These are phyloP conservation scores for Prosopocoilus inquinatus DNA, from an alignment of 2,888 invertebrate genomes.

Conservation along the genomic window DNA sequence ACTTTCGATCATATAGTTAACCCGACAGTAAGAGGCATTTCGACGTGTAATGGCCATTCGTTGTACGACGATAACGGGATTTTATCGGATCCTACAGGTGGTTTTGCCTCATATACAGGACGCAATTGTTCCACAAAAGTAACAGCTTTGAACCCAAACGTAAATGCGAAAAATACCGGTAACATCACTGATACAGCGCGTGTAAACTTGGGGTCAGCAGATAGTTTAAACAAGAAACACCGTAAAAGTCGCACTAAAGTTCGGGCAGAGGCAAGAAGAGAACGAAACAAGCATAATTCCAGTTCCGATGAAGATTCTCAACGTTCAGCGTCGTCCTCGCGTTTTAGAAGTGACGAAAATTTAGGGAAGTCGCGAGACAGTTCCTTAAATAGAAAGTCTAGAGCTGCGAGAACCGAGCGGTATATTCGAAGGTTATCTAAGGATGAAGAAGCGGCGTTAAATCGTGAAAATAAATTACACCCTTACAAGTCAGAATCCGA, in stretches of 20 bases:
- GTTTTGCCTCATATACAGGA: conserved; percentile 35
- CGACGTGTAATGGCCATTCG: conserved; percentile 23
- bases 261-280: conserved; percentile 61
- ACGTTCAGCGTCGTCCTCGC: conserved; percentile 65
- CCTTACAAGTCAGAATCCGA: conserved; percentile 44
- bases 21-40: conserved; percentile 25
- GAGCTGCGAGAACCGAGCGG: conserved; percentile 76
- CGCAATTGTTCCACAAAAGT: conserved; percentile 39
- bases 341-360: conserved; percentile 69
- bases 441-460: conserved; percentile 63
- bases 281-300: conserved; percentile 59
- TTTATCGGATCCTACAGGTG: conserved; percentile 58
- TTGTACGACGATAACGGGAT: conserved; percentile 55
- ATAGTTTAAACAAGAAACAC: conserved; percentile 55
- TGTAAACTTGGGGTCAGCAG: conserved; percentile 47
- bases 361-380: conserved; percentile 53
- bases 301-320: conserved; percentile 73
- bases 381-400: conserved; percentile 62
- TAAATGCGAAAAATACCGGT: not conserved
- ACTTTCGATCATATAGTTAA: conserved; percentile 67
- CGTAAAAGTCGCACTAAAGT: conserved; percentile 64
- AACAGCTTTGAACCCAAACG: conserved; percentile 5
- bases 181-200: conserved; percentile 12
- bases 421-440: conserved; percentile 73
- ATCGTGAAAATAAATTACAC: conserved; percentile 50